These are phyloP conservation scores for Temnothorax curvispinosus DNA, from an alignment of 1,140 invertebrate species.

Conservation along the genomic window DNA sequence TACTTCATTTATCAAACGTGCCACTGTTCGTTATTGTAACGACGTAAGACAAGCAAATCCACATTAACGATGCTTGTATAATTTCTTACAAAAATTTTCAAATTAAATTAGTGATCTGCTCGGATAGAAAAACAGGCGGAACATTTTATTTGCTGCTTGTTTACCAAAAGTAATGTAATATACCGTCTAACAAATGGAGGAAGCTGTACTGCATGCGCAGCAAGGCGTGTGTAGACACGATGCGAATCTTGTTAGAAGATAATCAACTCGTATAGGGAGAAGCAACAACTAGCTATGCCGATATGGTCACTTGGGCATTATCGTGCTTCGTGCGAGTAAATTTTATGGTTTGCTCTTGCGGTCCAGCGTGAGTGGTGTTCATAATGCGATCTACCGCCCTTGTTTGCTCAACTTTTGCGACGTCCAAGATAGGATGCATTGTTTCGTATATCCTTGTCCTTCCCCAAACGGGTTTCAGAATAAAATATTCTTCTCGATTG, in stretches of 20 bases:
- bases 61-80: not conserved
- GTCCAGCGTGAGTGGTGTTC: conserved; percentile 31
- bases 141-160: not conserved
- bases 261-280: conserved; percentile 41
- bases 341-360: conserved; percentile 26
- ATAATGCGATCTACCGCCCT: conserved; percentile 32
- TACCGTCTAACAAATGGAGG: not conserved
- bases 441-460: not conserved
- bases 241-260: conserved; percentile 42
- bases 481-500: not conserved
- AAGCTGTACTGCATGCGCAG: not conserved
- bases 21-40: not conserved
- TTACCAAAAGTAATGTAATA: not conserved
- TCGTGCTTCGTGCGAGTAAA: conserved; percentile 18
- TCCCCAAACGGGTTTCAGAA: not conserved
- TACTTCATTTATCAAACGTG: conserved; percentile 14
- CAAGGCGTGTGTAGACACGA: not conserved
- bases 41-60: not conserved
- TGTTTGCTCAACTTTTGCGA: conserved; percentile 24
- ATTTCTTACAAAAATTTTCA: not conserved
- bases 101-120: not conserved
- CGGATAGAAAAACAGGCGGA: not conserved
- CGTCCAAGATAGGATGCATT: not conserved
- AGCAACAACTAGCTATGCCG: conserved; percentile 12
- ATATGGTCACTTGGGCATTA: conserved; percentile 45